phyloP scores from a whole-genome alignment of 2,113 vertebrate species.

The Dromas ardeola region DNA sequence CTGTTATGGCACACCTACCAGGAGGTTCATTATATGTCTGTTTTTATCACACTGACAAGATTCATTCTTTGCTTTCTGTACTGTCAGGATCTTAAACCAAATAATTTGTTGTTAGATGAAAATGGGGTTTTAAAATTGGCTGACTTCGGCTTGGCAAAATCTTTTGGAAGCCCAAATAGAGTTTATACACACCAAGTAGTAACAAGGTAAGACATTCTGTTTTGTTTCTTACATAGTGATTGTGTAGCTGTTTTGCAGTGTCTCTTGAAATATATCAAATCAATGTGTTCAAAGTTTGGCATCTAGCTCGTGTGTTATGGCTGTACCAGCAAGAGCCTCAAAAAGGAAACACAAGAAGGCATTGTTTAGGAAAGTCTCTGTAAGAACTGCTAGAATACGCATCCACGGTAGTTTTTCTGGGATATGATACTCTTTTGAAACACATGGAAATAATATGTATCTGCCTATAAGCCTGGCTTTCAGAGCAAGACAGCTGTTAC shows the following conservation, averaged over 20 bases:
- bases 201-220: slow-evolving; percentile 83
- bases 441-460: background rate
- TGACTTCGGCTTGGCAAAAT: slow-evolving; percentile 96
- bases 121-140: slow-evolving; percentile 94
- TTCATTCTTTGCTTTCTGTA: background rate
- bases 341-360: background rate
- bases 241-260: background rate
- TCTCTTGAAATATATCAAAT: background rate
- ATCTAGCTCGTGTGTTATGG: background rate
- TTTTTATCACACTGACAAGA: background rate
- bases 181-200: slow-evolving; percentile 97
- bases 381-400: background rate
- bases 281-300: background rate
- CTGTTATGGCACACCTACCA: background rate
- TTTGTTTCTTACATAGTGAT: background rate
- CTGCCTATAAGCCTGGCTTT: background rate
- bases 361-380: background rate
- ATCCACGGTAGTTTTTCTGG: background rate
- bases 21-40: background rate
- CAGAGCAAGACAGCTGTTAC: background rate
- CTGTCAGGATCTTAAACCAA: slow-evolving; percentile 93
- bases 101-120: slow-evolving; percentile 94
- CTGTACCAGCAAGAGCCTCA: background rate
- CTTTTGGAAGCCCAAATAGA: slow-evolving; percentile 96
- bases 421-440: background rate